Evolutionary conservation across 2,113 vertebrate genomes (phyloP), one percentile per base, ranked within the genome.

Genomic region (Herpailurus yagouaroundi): DNA sequence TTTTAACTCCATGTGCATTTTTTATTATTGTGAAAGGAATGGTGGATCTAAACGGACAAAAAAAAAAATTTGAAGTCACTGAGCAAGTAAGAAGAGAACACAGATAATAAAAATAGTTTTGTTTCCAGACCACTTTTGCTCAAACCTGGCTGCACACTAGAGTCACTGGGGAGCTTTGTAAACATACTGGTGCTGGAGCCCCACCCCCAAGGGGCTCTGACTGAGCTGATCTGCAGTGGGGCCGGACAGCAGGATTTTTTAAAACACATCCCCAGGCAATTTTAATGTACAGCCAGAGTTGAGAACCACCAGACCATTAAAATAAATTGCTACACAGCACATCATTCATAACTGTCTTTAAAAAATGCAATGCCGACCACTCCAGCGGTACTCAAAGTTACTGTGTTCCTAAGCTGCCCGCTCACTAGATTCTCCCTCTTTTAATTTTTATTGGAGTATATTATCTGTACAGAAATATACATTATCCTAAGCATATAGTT

Each of bases 341-440:
- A 85, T 97, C 84, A 97, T 94, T 97, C 86, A 64, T 79, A 97
- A 86, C 92, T 27, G 77, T 33, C 94, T 94, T 77, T 81, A 48
- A 66, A 86, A 93, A 82, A 76, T 33, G 7, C 66, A 55, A 7
- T 29, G 64, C 55, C 33, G n/a, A 29, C 38, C 0, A 7, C 71
- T 41, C 64, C 21, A 15, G 6, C 31, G 10, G 76, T 29, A 3
- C 36, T 45, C 48, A 14, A 48, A 76, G 41, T 68, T 25, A 31
- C 74, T 10, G 4, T 7, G 29, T 60, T 79, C 45, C 29, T 41
- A 41, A 6, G 38, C 23, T 31, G n/a, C 45, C 57, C 27, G 15
- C 7, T 16, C 63, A 36, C 82, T 52, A 60, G 41, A 36, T n/a
- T 87, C 69, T 29, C 50, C 15, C 50, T 80, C 66, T 64, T 86